Base-by-base conservation (phyloP, 92 coral and sea anemone genomes). In the Porites lobata region DNA sequence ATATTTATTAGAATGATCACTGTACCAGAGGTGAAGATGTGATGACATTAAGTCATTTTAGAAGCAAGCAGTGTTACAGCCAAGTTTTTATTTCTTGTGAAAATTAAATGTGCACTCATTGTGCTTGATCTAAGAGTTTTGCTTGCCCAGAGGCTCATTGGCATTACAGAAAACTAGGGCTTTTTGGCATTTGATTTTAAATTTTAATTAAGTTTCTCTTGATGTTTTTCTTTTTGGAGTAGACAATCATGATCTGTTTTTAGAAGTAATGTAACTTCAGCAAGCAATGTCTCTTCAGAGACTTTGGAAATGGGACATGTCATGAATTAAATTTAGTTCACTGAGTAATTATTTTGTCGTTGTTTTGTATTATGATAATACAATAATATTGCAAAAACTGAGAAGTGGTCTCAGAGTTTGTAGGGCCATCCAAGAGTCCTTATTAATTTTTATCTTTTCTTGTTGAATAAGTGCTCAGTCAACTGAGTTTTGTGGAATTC, bases 1-100 rank as follows among this genome's bases (percentile, higher is more conserved):
- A 57, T 69, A 69, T 82, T 69, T 82, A 82, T 82, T 81, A n/a
- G 20, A 53, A 5, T 75, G 63, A 15, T 69, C 58, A 43, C 29
- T 14, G 64, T 50, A 19, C 4, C 65, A 22, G 19, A 12, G 65
- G 11, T 22, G 57, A 59, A 80, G 75, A 58, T 52, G 57, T 22
- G 7, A 15, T 79, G 1, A 3, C 47, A 80, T 56, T 10, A 56
- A 52, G 4, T 17, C 12, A 6, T 75, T 53, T 52, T 53, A 19
- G 17, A 20, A 75, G 38, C 61, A 17, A 15, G 13, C 14, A 29
- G 51, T 51, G 71, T 66, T 52, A 8, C 20, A 51, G 13, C 19
- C 32, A 68, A 80, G 24, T 67, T 80, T 67, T 80, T 51, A 22
- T 51, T 8, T 67, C 19, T 19, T 20, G 18, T 52, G 19, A 43